Evolutionary conservation across 2,888 invertebrate species (phyloP).

Genomic region (Chrysina gloriosa): DNA sequence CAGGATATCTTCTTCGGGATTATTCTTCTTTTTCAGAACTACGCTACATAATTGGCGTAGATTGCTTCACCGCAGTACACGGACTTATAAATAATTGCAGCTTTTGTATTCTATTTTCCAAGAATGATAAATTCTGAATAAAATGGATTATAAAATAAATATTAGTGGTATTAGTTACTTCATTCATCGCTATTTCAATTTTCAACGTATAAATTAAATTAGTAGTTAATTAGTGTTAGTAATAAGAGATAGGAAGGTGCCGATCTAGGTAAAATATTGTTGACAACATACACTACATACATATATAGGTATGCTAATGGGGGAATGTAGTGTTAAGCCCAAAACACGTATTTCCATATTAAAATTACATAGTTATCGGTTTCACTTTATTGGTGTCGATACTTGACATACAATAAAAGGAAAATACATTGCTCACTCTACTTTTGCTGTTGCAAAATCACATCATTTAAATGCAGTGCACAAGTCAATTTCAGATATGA

Average conservation of each 20-base stretch:
- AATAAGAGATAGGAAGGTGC: not conserved
- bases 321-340: too few relatives aligned
- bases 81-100: not conserved
- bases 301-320: too few relatives aligned
- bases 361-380: too few relatives aligned
- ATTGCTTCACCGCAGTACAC: slow-evolving; percentile 4
- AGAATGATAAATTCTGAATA: not conserved
- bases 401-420: not conserved
- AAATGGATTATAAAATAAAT: not conserved
- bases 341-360: too few relatives aligned
- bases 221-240: not conserved
- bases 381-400: slow-evolving; percentile 10
- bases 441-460: not conserved
- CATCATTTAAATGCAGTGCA: slow-evolving; percentile 8
- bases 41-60: slow-evolving; percentile 8
- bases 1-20: slow-evolving; percentile 18
- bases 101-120: not conserved
- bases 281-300: too few relatives aligned
- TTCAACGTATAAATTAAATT: not conserved
- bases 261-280: too few relatives aligned
- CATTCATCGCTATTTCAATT: not conserved
- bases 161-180: not conserved
- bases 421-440: not conserved
- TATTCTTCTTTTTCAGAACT: not conserved
- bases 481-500: too few relatives aligned